Conservation (phyloP, 2,888 invertebrate species). For the Microlaimidae sp. region DNA sequence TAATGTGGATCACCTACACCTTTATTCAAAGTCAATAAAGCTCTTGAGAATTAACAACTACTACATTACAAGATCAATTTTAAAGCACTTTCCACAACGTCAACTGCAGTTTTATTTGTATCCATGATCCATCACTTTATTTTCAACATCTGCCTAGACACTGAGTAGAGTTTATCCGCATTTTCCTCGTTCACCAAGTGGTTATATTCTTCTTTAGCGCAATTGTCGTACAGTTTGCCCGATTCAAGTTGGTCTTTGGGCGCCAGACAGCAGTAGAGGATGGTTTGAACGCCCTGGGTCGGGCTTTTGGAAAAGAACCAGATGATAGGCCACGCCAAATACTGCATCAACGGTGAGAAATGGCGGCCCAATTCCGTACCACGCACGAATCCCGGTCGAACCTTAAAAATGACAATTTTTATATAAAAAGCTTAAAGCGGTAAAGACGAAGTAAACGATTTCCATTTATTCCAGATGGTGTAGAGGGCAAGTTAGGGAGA, state of each 20-base stretch:
- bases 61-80: too few relatives aligned
- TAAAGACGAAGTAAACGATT: too few relatives aligned
- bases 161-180: not conserved
- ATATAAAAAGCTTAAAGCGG: not conserved
- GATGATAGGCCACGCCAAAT: slow-evolving; percentile 28
- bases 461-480: too few relatives aligned
- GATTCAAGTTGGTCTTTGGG: slow-evolving; percentile 46
- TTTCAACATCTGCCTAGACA: too few relatives aligned
- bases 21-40: too few relatives aligned
- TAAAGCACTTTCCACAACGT: too few relatives aligned
- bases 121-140: too few relatives aligned
- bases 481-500: too few relatives aligned
- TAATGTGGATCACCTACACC: too few relatives aligned
- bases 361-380: slow-evolving; percentile 11
- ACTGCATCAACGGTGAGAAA: slow-evolving; percentile 19
- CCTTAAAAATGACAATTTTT: slow-evolving; percentile 17
- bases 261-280: slow-evolving; percentile 58
- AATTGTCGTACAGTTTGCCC: slow-evolving; percentile 50
- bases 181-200: not conserved
- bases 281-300: slow-evolving; percentile 57
- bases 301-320: slow-evolving; percentile 25
- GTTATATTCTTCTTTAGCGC: not conserved
- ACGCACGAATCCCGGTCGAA: slow-evolving; percentile 27
- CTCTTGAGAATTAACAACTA: too few relatives aligned
- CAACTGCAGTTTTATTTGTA: too few relatives aligned